These are phyloP conservation scores for Caenorhabditis remanei DNA, from an alignment of 1,140 invertebrate genomes.

Conservation along the genomic window DNA sequence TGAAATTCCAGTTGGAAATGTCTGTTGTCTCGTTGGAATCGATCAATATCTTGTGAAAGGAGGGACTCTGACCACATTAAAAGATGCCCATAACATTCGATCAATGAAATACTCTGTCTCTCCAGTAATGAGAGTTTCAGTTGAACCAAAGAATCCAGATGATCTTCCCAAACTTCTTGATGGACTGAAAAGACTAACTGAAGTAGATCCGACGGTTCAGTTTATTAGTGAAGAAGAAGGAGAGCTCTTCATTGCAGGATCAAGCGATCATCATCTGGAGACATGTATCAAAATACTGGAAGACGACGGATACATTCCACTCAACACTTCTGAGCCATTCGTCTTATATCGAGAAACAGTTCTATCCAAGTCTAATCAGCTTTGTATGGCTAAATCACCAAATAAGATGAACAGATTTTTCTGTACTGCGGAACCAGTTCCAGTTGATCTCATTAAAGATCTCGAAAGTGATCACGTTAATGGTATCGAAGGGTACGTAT, in stretches of 20 bases:
- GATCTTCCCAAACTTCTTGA: slow-evolving; percentile 92
- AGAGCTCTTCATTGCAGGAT: slow-evolving; percentile 99
- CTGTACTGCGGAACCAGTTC: slow-evolving; percentile 95
- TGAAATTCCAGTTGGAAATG: slow-evolving; percentile 98
- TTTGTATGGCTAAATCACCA: slow-evolving; percentile 98
- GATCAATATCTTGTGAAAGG: slow-evolving; percentile 99
- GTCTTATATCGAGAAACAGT: slow-evolving; percentile 99
- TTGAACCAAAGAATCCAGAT: slow-evolving; percentile 98
- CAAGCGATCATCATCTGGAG: slow-evolving; percentile 98
- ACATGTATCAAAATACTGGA: slow-evolving; percentile 99
- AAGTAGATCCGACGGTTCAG: slow-evolving; percentile 99
- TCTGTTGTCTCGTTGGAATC: slow-evolving; percentile 98
- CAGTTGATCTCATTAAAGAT: slow-evolving; percentile 94
- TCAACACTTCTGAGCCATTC: slow-evolving; percentile 98
- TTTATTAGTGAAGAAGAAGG: slow-evolving; percentile 99
- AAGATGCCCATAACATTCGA: slow-evolving; percentile 98
- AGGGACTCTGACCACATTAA: slow-evolving; percentile 98
- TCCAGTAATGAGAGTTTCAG: slow-evolving; percentile 98
- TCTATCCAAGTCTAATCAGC: slow-evolving; percentile 88
- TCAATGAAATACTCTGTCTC: slow-evolving; percentile 92
- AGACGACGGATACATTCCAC: slow-evolving; percentile 98
- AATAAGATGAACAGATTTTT: slow-evolving; percentile 99
- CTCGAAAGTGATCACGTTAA: slow-evolving; percentile 96
- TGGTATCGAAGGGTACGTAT: slow-evolving; percentile 95
- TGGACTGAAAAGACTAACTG: slow-evolving; percentile 88